Percentiles rank a stretch among this genome's conserved stretches.
These are phyloP conservation scores for Aurelia aurita DNA, from an alignment of 30 jellyfish, hydroid and myxozoan genomes.

Conservation along the genomic window DNA sequence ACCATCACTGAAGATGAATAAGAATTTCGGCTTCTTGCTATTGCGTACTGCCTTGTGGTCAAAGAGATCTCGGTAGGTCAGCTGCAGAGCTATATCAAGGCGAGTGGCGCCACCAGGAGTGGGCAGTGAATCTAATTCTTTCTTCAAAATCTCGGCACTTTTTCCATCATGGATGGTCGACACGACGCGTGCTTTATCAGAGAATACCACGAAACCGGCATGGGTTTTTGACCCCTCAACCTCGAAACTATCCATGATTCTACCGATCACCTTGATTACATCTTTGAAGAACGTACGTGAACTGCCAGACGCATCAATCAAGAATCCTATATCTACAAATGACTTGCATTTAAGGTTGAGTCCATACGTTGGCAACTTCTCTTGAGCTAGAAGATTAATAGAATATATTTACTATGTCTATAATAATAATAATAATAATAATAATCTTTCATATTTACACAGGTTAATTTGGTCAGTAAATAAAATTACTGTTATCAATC, in stretches of 20 bases:
- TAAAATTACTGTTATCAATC: too few relatives aligned
- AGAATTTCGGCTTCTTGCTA: conserved; percentile 60
- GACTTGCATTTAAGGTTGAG: conserved; percentile 10
- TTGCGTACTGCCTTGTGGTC: conserved; percentile 15
- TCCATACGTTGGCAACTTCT: background rate
- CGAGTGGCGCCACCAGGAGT: conserved; percentile 83
- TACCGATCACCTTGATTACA: conserved; percentile 29
- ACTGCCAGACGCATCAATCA: conserved; percentile 93
- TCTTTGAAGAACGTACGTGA: conserved; percentile 59
- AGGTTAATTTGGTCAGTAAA: too few relatives aligned
- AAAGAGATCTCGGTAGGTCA: conserved; percentile 62
- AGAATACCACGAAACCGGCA: conserved; percentile 81
- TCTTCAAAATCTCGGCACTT: conserved; percentile 27
- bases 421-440: too few relatives aligned
- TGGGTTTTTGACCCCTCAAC: conserved; percentile 54
- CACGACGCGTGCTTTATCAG: conserved; percentile 52
- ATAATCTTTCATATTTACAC: too few relatives aligned
- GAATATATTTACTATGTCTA: too few relatives aligned
- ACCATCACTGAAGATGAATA: conserved; percentile 82
- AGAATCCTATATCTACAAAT: conserved; percentile 71
- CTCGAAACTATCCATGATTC: conserved; percentile 61
- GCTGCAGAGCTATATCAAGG: conserved; percentile 75
- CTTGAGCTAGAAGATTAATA: too few relatives aligned
- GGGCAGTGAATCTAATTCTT: conserved; percentile 70
- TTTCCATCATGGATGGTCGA: conserved; percentile 46